Evolutionary conservation across 2,888 invertebrate genomes (phyloP).

Genomic region (Hirudinaria manillensis): DNA sequence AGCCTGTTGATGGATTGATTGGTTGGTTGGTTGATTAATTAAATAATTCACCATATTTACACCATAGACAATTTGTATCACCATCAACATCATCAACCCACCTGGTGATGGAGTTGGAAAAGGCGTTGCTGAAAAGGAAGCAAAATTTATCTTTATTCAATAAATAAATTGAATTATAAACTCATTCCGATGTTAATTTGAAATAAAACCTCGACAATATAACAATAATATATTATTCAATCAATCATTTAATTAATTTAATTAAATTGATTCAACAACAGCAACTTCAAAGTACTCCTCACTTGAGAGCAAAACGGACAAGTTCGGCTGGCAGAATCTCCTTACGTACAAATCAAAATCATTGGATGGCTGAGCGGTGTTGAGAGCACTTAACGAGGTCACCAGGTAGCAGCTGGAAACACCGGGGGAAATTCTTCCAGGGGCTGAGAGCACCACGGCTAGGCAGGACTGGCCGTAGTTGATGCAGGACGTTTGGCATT

Average conservation of each 20-base stretch:
- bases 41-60: neutral
- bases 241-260: no score
- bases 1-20: neutral
- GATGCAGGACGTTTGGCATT: conserved; percentile 18
- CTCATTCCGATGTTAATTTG: no score
- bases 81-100: neutral
- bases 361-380: neutral
- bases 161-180: neutral
- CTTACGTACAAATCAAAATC: conserved; percentile 16
- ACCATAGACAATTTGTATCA: no score
- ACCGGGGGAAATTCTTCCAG: neutral
- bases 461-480: conserved; percentile 18
- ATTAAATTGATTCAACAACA: no score
- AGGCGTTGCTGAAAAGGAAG: conserved; percentile 5
- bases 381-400: conserved; percentile 7
- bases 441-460: neutral
- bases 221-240: no score
- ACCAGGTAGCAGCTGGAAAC: conserved; percentile 5
- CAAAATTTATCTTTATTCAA: neutral
- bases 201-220: no score
- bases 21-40: neutral
- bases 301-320: neutral
- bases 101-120: conserved; percentile 9
- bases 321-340: conserved; percentile 9
- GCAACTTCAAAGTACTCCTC: neutral